A percentile compares a stretch with the other conserved stretches of the same genome.
Evolutionary conservation across 2,888 invertebrate genomes (phyloP).

Genomic region (Folsomia candida): DNA sequence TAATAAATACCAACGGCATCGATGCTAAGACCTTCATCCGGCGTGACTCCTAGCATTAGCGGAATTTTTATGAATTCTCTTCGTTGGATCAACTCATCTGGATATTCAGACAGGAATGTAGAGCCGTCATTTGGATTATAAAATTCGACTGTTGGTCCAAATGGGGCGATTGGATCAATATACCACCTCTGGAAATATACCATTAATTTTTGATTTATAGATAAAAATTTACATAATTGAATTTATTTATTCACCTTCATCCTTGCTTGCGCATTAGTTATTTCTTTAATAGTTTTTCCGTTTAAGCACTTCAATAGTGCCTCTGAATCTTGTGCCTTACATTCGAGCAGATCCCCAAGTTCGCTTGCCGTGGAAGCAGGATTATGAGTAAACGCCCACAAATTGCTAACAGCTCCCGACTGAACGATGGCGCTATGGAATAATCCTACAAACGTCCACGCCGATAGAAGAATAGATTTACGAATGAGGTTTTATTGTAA

Average conservation of each 20-base stretch:
- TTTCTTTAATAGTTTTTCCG: conserved; percentile 27
- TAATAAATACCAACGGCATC: background rate
- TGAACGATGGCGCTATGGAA: conserved; percentile 36
- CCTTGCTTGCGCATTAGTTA: conserved; percentile 20
- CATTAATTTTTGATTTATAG: conserved; percentile 19
- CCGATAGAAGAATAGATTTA: background rate
- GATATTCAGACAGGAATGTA: background rate
- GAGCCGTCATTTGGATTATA: background rate
- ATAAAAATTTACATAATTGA: conserved; percentile 12
- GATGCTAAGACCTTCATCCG: conserved; percentile 3
- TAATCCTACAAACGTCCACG: conserved; percentile 21
- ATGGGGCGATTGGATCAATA: background rate
- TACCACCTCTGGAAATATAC: conserved; percentile 2
- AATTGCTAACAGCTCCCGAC: conserved; percentile 14
- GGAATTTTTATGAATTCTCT: background rate
- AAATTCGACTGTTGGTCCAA: conserved; percentile 4
- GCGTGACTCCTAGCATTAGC: background rate
- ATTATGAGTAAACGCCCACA: conserved; percentile 22
- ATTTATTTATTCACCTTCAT: background rate
- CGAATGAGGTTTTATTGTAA: background rate
- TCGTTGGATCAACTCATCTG: background rate
- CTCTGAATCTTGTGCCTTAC: conserved; percentile 23
- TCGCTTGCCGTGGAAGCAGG: conserved; percentile 6
- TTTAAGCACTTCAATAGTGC: conserved; percentile 33
- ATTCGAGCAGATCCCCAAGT: conserved; percentile 27